These are phyloP conservation scores for Apis laboriosa DNA, from an alignment of 1,140 invertebrate genomes.

Conservation along the genomic window DNA sequence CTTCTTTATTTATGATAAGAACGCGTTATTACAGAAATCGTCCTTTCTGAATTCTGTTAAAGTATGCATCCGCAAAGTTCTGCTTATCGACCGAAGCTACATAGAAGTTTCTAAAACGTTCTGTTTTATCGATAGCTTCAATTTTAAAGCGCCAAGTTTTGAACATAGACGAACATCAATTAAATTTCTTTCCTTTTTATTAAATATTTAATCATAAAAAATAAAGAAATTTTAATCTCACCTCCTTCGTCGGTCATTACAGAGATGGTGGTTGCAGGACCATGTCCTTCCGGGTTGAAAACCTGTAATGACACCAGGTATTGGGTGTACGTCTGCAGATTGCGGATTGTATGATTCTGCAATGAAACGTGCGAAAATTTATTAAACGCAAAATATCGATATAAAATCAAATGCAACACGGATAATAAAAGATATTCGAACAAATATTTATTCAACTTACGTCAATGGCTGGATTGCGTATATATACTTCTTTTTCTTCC, in stretches of 20 bases:
- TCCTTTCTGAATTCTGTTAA: not conserved
- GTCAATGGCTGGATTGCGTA: constrained; percentile 85
- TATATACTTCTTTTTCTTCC: constrained; percentile 85
- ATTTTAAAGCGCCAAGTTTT: not conserved
- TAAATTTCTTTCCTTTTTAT: too few species aligned
- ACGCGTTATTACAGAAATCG: not conserved
- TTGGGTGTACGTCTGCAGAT: constrained; percentile 88
- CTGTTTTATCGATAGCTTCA: constrained; percentile 25
- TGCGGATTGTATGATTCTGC: constrained; percentile 87
- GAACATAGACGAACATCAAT: not conserved
- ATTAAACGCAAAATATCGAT: not conserved
- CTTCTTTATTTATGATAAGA: too few species aligned
- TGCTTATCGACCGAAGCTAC: constrained; percentile 19
- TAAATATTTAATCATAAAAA: not conserved
- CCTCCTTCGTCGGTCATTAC: constrained; percentile 91
- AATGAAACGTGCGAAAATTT: constrained; percentile 54
- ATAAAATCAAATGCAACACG: not conserved
- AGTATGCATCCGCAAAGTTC: not conserved
- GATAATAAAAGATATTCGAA: not conserved
- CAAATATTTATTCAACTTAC: constrained; percentile 75
- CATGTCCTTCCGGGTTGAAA: constrained; percentile 88
- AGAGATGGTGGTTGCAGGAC: constrained; percentile 86
- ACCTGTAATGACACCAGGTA: constrained; percentile 89
- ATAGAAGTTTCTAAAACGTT: too few species aligned
- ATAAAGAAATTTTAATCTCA: constrained; percentile 80